These are phyloP conservation scores for Myrmecobius fasciatus DNA, from an alignment of 2,113 vertebrate genomes.

Conservation along the genomic window DNA sequence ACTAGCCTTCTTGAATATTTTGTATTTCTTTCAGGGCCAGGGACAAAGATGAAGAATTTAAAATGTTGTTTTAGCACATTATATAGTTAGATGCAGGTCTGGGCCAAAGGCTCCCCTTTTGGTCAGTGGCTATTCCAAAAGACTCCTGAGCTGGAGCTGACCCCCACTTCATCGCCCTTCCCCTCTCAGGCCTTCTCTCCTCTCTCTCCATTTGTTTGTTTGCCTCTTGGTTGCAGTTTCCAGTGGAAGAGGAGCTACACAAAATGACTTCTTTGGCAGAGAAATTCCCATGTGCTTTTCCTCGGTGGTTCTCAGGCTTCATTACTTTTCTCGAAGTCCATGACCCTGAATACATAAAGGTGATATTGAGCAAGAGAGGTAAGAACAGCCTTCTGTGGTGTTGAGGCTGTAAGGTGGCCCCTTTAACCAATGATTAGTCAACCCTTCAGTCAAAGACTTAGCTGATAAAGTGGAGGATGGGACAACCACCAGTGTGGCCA, in stretches of 20 bases:
- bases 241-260: not conserved
- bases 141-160: too few species aligned
- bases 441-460: not conserved
- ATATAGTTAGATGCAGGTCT: not conserved
- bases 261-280: slow-evolving; percentile 66
- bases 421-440: too few species aligned
- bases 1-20: not conserved
- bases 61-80: not conserved
- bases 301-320: slow-evolving; percentile 86
- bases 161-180: too few species aligned
- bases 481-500: not conserved
- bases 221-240: not conserved
- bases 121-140: not conserved
- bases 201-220: not conserved
- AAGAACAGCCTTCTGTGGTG: not conserved
- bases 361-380: not conserved
- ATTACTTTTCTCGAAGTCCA: slow-evolving; percentile 76
- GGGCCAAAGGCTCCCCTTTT: too few species aligned
- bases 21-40: not conserved
- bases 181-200: not conserved
- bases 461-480: not conserved
- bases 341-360: slow-evolving; percentile 87
- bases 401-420: too few species aligned
- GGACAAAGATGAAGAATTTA: not conserved
- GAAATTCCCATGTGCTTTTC: slow-evolving; percentile 81